These are phyloP conservation scores for Petrocephalus zakoni DNA, from an alignment of 2,113 vertebrate genomes.

Conservation along the genomic window DNA sequence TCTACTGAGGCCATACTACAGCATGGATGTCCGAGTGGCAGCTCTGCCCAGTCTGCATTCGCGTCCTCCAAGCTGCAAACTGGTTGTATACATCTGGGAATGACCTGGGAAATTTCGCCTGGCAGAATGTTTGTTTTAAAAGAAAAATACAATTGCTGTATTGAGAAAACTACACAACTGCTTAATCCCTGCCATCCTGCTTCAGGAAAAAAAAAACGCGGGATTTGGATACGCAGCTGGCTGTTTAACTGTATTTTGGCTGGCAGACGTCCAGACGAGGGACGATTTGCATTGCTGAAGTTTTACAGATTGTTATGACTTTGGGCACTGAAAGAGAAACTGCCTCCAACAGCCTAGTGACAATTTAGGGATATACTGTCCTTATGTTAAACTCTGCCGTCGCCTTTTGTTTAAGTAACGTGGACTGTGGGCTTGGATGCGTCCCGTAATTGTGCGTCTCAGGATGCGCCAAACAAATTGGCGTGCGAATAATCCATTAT, in stretches of 20 bases:
- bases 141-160: background rate
- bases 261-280: background rate
- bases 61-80: background rate
- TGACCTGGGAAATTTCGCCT: background rate
- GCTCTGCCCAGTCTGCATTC: background rate
- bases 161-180: background rate
- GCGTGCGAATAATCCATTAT: background rate
- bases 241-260: background rate
- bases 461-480: background rate
- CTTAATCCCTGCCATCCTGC: background rate
- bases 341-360: background rate
- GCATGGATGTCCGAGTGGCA: background rate
- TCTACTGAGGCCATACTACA: too few species aligned
- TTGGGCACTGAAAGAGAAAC: background rate
- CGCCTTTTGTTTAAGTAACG: background rate
- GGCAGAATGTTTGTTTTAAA: background rate
- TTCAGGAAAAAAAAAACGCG: background rate
- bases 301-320: background rate
- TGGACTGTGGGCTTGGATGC: background rate
- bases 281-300: background rate
- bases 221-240: background rate
- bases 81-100: background rate
- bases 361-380: background rate
- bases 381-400: background rate
- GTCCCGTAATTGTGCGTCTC: background rate